These are phyloP conservation scores for Nomada fabriciana DNA, from an alignment of 2,888 invertebrate species.

Conservation along the genomic window DNA sequence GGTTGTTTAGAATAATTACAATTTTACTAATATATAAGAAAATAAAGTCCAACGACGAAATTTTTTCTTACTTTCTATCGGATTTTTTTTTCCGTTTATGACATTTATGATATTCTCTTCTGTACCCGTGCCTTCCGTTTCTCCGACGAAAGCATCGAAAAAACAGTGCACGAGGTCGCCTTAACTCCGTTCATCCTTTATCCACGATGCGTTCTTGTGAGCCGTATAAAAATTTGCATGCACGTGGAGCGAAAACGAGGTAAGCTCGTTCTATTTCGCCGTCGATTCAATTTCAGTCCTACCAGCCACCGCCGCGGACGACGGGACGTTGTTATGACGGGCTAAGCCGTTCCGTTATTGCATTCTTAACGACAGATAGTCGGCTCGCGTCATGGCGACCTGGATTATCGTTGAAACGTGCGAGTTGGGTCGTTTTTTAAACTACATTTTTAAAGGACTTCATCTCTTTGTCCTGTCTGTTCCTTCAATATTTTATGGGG, in stretches of 20 bases:
- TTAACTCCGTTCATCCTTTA: slow-evolving; percentile 34
- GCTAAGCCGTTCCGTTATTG: slow-evolving; percentile 55
- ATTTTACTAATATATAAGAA: no score
- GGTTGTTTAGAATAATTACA: no score
- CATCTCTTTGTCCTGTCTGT: background rate
- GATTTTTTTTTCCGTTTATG: background rate
- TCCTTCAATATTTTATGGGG: background rate
- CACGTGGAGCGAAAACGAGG: slow-evolving; percentile 62
- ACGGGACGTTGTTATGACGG: slow-evolving; percentile 54
- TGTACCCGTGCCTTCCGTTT: no score
- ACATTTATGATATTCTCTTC: no score
- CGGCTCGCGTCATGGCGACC: slow-evolving; percentile 19
- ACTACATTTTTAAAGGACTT: background rate
- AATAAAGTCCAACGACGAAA: no score
- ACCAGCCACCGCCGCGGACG: slow-evolving; percentile 4
- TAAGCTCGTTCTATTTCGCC: slow-evolving; percentile 9
- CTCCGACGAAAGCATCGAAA: no score
- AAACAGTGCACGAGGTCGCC: no score
- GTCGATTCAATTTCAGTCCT: slow-evolving; percentile 50
- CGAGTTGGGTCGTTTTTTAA: background rate
- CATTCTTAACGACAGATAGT: slow-evolving; percentile 63
- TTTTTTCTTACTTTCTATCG: no score
- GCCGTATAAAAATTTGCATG: slow-evolving; percentile 74
- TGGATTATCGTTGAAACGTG: slow-evolving; percentile 38
- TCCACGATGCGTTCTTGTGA: slow-evolving; percentile 9